Conservation (phyloP, 2,888 invertebrate genomes). For the Blera fallax region DNA sequence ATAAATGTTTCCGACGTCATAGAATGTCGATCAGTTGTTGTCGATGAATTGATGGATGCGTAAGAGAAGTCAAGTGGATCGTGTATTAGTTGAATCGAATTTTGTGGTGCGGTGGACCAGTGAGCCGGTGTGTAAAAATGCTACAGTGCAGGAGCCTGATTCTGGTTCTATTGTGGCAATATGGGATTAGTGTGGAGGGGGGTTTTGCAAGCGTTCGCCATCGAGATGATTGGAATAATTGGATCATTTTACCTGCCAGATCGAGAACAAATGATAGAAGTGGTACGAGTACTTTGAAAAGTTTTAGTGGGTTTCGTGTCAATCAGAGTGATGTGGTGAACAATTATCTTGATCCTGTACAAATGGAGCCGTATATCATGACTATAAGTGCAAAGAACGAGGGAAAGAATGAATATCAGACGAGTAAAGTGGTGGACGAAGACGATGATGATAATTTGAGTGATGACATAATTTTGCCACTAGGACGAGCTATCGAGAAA, state of each 20-base stretch:
- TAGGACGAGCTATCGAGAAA: slow-evolving; percentile 74
- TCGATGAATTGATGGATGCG: slow-evolving; percentile 46
- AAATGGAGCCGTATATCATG: slow-evolving; percentile 37
- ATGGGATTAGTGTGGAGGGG: slow-evolving; percentile 13
- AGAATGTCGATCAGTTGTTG: slow-evolving; percentile 56
- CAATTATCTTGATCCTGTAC: slow-evolving; percentile 3
- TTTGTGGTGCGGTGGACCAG: not conserved
- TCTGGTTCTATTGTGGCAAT: slow-evolving; percentile 19
- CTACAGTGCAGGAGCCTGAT: not conserved
- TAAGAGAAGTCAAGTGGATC: slow-evolving; percentile 13
- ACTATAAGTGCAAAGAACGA: not conserved
- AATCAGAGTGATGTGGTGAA: slow-evolving; percentile 18
- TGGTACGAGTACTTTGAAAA: not conserved
- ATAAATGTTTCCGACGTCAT: slow-evolving; percentile 52
- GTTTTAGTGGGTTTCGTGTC: slow-evolving; percentile 11
- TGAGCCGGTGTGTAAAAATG: not conserved
- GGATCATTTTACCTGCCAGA: slow-evolving; percentile 61
- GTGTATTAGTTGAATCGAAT: not conserved
- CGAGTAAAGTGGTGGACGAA: not conserved
- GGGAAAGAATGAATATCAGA: not conserved
- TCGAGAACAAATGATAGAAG: slow-evolving; percentile 9
- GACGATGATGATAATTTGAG: not conserved
- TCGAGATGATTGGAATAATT: slow-evolving; percentile 56
- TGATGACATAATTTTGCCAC: slow-evolving; percentile 74
- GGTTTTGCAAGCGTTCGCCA: not conserved